Evolutionary conservation across 1,140 invertebrate genomes (phyloP).

Genomic region (Brachystomella parvula): DNA sequence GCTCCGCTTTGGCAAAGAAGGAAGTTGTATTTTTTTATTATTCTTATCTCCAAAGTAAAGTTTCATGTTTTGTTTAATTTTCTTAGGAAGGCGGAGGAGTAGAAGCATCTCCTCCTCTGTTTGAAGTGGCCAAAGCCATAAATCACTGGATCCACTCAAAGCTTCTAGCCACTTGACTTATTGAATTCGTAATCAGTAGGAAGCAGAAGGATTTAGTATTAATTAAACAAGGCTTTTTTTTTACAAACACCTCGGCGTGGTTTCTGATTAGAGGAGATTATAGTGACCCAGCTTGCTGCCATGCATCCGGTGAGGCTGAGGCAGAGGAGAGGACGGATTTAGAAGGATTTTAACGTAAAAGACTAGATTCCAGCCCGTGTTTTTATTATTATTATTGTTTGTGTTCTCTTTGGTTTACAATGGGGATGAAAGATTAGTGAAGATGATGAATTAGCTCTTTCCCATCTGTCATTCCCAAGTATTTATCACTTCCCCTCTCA

Average conservation of each 20-base stretch:
- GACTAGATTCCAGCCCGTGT: not conserved
- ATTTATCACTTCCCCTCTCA: conserved; percentile 9
- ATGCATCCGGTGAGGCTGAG: no score
- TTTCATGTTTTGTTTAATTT: not conserved
- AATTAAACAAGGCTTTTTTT: not conserved
- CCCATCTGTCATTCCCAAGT: not conserved
- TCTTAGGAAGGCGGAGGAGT: no score
- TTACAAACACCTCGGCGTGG: not conserved
- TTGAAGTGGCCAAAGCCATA: not conserved
- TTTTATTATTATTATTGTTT: not conserved
- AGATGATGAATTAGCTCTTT: conserved; percentile 8
- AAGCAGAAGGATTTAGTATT: not conserved
- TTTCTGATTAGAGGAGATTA: not conserved
- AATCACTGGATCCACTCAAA: not conserved
- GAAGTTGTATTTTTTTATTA: conserved; percentile 9
- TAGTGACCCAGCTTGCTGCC: no score
- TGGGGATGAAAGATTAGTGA: no score
- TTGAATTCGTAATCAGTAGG: no score
- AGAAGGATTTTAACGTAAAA: not conserved
- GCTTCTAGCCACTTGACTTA: no score
- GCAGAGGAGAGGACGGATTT: not conserved
- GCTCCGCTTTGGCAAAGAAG: not conserved
- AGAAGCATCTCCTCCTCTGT: no score
- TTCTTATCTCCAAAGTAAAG: not conserved
- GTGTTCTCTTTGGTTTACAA: not conserved